Percentiles rank a stretch among this genome's conserved stretches.
phyloP scores from a whole-genome alignment of 2,888 invertebrate genomes.

The Cheilosia scutellata region DNA sequence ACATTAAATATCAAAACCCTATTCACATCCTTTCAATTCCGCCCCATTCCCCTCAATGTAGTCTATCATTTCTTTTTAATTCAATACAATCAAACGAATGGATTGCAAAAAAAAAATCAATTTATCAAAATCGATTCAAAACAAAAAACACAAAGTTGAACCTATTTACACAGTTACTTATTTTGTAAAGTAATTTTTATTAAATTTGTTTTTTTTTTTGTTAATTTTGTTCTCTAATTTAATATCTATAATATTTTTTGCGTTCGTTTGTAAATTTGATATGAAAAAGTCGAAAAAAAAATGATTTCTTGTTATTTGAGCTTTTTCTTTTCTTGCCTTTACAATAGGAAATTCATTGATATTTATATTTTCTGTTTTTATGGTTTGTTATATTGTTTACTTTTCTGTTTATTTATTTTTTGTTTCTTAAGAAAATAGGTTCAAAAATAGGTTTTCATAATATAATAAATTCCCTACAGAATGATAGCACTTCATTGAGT shows the following conservation, averaged over 20 bases:
- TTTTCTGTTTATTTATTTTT: slow-evolving; percentile 34
- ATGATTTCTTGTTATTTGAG: slow-evolving; percentile 77
- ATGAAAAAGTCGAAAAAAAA: slow-evolving; percentile 50
- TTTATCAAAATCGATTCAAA: slow-evolving; percentile 17
- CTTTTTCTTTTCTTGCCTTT: slow-evolving; percentile 79
- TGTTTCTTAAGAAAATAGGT: slow-evolving; percentile 79
- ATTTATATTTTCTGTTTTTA: slow-evolving; percentile 54
- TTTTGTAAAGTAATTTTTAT: slow-evolving; percentile 9
- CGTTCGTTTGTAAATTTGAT: slow-evolving; percentile 13
- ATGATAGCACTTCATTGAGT: slow-evolving; percentile 85
- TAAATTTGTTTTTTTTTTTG: neutral
- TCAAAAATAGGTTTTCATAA: slow-evolving; percentile 79
- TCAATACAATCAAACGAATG: slow-evolving; percentile 52
- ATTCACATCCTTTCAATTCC: slow-evolving; percentile 83
- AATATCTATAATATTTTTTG: slow-evolving; percentile 15
- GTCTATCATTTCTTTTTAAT: slow-evolving; percentile 82
- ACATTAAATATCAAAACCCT: slow-evolving; percentile 78
- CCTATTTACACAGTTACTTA: slow-evolving; percentile 70
- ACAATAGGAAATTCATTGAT: slow-evolving; percentile 56
- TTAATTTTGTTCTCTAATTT: slow-evolving; percentile 13
- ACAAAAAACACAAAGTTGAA: slow-evolving; percentile 67
- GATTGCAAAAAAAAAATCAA: slow-evolving; percentile 45
- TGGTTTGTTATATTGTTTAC: slow-evolving; percentile 30
- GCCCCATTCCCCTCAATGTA: slow-evolving; percentile 84
- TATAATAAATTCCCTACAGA: slow-evolving; percentile 77